phyloP scores from a whole-genome alignment of 2,113 vertebrate species.

The Hepsetus odoe region DNA sequence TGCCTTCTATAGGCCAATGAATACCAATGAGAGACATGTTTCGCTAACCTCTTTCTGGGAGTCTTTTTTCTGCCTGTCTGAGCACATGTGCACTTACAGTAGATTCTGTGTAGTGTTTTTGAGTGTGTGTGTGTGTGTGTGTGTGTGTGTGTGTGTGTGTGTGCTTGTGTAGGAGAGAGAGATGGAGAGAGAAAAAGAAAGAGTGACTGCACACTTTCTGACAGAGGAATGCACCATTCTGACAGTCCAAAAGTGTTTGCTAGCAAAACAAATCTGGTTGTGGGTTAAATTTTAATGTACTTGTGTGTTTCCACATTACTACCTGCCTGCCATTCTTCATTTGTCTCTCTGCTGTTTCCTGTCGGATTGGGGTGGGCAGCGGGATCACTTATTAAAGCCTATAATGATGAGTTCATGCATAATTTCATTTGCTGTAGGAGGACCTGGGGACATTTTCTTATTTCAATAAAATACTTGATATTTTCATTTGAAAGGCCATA shows the following conservation, averaged over 20 bases:
- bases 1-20: slow-evolving; percentile 82
- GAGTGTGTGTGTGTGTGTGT: slow-evolving; percentile 6
- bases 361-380: slow-evolving; percentile 65
- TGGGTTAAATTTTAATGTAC: too few species aligned
- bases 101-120: slow-evolving; percentile 15
- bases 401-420: slow-evolving; percentile 77
- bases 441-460: slow-evolving; percentile 77
- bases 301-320: slow-evolving; percentile 45
- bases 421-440: slow-evolving; percentile 77
- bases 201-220: background rate
- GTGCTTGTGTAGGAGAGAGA: background rate
- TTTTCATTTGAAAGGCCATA: slow-evolving; percentile 76
- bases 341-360: slow-evolving; percentile 66
- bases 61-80: slow-evolving; percentile 43
- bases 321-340: slow-evolving; percentile 46
- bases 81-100: slow-evolving; percentile 31
- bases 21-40: slow-evolving; percentile 84
- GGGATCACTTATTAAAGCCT: slow-evolving; percentile 74
- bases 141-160: background rate
- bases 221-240: background rate
- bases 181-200: slow-evolving; percentile 31
- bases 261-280: slow-evolving; percentile 9
- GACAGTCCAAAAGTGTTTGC: background rate
- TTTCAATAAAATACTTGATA: slow-evolving; percentile 79
- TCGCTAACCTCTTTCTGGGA: slow-evolving; percentile 59